Conservation (phyloP, 2,113 vertebrate genomes). For the Tichodroma muraria region DNA sequence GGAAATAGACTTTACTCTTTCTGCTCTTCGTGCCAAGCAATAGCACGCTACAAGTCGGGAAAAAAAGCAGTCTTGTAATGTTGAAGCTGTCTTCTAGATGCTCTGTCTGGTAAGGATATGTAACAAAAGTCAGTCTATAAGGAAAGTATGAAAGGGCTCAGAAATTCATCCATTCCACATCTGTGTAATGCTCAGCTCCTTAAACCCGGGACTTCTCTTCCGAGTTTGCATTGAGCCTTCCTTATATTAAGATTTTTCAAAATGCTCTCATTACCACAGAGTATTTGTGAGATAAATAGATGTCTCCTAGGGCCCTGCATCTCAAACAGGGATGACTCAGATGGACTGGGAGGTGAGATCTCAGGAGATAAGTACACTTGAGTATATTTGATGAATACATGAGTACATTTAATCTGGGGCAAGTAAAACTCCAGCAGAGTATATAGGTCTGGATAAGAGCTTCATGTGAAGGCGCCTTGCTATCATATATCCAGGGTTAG, state of each 20-base stretch:
- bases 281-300: neutral
- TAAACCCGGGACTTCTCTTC: neutral
- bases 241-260: neutral
- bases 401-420: neutral
- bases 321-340: neutral
- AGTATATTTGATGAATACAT: neutral
- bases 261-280: neutral
- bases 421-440: neutral
- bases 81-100: neutral
- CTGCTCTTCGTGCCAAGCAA: neutral
- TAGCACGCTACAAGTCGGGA: neutral
- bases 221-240: neutral
- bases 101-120: neutral
- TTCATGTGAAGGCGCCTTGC: neutral
- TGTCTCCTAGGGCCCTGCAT: neutral
- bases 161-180: neutral
- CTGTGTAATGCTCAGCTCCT: neutral
- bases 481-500: neutral
- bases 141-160: neutral
- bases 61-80: neutral
- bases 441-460: neutral
- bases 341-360: neutral
- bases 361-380: neutral
- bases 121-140: neutral
- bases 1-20: neutral